phyloP scores from a whole-genome alignment of 30 jellyfish, hydroid and myxozoan genomes.

The Catostylus mosaicus region DNA sequence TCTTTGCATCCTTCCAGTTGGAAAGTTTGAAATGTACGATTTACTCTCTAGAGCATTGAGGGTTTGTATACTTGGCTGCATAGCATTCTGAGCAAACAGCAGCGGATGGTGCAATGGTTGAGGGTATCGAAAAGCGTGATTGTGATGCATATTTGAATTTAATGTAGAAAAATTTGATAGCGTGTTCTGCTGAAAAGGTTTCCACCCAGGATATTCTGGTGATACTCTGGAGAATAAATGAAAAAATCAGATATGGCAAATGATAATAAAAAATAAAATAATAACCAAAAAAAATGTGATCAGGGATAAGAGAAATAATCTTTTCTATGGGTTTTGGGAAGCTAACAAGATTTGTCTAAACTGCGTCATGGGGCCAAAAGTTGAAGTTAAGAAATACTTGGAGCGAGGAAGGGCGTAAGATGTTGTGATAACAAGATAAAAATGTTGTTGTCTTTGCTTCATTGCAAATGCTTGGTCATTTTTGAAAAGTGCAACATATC shows the following conservation, averaged over 20 bases:
- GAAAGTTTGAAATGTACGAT: neutral
- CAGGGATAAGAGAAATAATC: neutral
- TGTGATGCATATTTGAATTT: conserved; percentile 20
- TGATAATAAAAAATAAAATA: neutral
- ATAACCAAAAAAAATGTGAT: neutral
- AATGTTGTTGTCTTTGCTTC: too few species aligned
- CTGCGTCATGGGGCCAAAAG: too few species aligned
- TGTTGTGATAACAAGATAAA: too few species aligned
- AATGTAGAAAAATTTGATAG: neutral
- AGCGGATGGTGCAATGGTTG: conserved; percentile 61
- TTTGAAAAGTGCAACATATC: too few species aligned
- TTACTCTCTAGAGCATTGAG: conserved; percentile 2
- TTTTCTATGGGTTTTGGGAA: too few species aligned
- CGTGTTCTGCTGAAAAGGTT: conserved; percentile 28
- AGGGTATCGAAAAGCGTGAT: conserved; percentile 29
- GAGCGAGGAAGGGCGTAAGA: too few species aligned
- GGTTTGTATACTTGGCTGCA: conserved; percentile 19
- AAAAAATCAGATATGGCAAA: too few species aligned
- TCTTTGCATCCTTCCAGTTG: neutral
- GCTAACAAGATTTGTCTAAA: too few species aligned
- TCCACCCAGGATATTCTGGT: conserved; percentile 32
- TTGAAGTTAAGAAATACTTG: too few species aligned
- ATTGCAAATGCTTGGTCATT: too few species aligned
- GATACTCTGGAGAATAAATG: conserved; percentile 2
- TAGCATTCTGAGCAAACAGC: conserved; percentile 33